Evolutionary conservation across 2,888 invertebrate species (phyloP), one percentile per base, ranked within the genome.

Genomic region (Cyaniris semiargus): DNA sequence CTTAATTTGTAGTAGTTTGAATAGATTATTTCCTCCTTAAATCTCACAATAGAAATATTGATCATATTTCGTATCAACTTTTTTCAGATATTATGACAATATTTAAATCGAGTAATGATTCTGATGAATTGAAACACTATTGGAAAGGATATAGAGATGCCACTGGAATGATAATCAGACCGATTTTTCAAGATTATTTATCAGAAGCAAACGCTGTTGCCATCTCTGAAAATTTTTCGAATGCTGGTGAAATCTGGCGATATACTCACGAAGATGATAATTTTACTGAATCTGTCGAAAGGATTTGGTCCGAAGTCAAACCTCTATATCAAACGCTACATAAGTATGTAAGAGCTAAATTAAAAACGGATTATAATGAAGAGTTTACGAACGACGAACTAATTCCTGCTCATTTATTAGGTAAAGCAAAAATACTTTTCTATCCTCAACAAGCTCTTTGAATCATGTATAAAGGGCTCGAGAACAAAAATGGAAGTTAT

Each of bases 351-450:
- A 89, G 95, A 81, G 86, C 85, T 44, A 95, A 95, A 84, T 85
- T 97, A 48, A 94, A 89, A 81, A 76, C 84, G 0, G 82, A 85
- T 38, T 96, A 96, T 82, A 93, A 92, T 58, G 88, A 93, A 15
- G 89, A 93, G 76, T 85, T 94, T 3, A 86, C 88, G 34, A 83
- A 82, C 48, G 88, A 89, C 10, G 91, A 94, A 15, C 88, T 94
- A 6, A 95, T 97, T 79, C 96, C 97, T 0, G 96, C 96, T 1
- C 96, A 97, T 88, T 84, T 97, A 76, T 88, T 96, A 80, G 96
- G 96, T 95, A 86, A 85, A 21, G 3, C 3, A n/a, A 38, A 70
- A 48, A 48, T 48, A n/a, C 18, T 23, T 27, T n/a, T 34, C 13
- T 58, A 31, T 21, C 60, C n/a, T 58, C 18, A 60, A 58, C 10